These are phyloP conservation scores for Leucoma salicis DNA, from an alignment of 2,888 invertebrate genomes.

Conservation along the genomic window DNA sequence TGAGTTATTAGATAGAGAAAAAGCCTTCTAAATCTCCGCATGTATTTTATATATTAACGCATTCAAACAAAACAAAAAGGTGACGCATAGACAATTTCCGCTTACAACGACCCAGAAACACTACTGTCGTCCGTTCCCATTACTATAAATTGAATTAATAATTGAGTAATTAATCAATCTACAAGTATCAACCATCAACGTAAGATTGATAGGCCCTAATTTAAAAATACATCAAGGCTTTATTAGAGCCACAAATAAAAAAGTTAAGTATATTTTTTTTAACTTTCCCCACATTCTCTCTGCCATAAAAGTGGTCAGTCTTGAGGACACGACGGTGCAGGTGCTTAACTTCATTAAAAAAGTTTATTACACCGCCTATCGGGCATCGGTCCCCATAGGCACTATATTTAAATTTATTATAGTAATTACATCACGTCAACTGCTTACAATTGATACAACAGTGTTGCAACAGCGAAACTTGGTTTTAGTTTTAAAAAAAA, in stretches of 20 bases:
- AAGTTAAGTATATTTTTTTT: neutral
- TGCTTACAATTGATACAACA: constrained; percentile 8
- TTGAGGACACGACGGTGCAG: constrained; percentile 55
- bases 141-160: too few relatives aligned
- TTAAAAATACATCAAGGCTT: constrained; percentile 1
- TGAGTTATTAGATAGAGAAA: too few relatives aligned
- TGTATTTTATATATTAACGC: too few relatives aligned
- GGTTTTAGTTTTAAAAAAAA: too few relatives aligned
- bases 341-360: constrained; percentile 62
- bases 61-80: too few relatives aligned
- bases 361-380: constrained; percentile 61
- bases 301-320: constrained; percentile 22
- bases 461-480: constrained; percentile 2
- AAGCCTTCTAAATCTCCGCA: too few relatives aligned
- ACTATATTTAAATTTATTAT: constrained; percentile 72
- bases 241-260: neutral
- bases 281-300: constrained; percentile 18
- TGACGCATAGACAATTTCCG: too few relatives aligned
- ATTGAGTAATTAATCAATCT: too few relatives aligned
- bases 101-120: too few relatives aligned
- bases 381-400: constrained; percentile 63
- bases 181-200: too few relatives aligned
- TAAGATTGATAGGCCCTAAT: too few relatives aligned
- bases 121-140: too few relatives aligned
- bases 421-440: constrained; percentile 60